These are phyloP conservation scores for Brenthis hecate DNA, from an alignment of 2,888 invertebrate genomes.

Conservation along the genomic window DNA sequence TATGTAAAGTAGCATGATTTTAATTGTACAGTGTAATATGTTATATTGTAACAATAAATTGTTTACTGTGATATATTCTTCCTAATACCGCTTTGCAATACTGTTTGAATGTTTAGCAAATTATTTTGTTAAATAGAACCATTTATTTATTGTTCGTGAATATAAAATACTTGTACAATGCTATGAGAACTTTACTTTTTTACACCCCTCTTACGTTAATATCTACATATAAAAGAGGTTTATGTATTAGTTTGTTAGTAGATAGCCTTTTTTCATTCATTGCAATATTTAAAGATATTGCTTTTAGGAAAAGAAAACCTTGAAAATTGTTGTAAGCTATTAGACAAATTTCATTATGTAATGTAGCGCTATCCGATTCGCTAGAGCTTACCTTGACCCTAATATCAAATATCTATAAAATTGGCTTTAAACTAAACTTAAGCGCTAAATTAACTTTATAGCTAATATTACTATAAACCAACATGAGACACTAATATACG, in stretches of 20 bases:
- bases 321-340: not conserved
- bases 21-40: slow-evolving; percentile 30
- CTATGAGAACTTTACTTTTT: slow-evolving; percentile 21
- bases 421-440: not conserved
- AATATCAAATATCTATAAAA: slow-evolving; percentile 17
- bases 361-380: slow-evolving; percentile 43
- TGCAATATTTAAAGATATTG: too few relatives aligned
- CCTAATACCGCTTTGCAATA: slow-evolving; percentile 59
- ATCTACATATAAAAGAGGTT: too few relatives aligned
- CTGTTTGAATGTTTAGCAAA: slow-evolving; percentile 53
- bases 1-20: slow-evolving; percentile 23
- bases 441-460: not conserved
- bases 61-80: slow-evolving; percentile 75
- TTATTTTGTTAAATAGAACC: slow-evolving; percentile 55
- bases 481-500: too few relatives aligned
- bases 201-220: not conserved
- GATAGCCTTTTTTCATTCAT: too few relatives aligned
- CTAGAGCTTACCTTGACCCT: slow-evolving; percentile 44
- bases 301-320: too few relatives aligned
- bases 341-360: slow-evolving; percentile 37
- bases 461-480: too few relatives aligned
- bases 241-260: too few relatives aligned
- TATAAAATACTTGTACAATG: slow-evolving; percentile 45
- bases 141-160: slow-evolving; percentile 46
- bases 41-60: slow-evolving; percentile 37